A percentile compares a stretch with the other conserved stretches of the same genome.
Evolutionary conservation across 2,113 vertebrate genomes (phyloP).

Genomic region (Antidorcas marsupialis): DNA sequence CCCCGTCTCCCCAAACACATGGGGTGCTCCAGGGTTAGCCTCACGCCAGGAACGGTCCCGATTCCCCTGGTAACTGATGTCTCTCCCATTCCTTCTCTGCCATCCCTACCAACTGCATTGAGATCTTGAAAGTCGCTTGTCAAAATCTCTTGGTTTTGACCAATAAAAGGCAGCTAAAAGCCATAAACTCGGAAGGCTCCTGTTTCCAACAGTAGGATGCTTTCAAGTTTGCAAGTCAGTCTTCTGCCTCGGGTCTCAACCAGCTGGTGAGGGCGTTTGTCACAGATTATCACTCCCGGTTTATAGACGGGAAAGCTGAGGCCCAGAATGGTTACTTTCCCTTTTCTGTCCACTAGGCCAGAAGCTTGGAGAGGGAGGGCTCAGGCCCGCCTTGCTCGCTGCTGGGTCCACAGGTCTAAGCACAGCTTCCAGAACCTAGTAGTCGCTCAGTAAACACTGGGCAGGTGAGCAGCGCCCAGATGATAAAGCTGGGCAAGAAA

Average conservation of each 20-base stretch:
- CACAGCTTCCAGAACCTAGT: not conserved
- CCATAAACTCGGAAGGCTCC: fast-evolving
- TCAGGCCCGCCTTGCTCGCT: not conserved
- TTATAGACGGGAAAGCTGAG: not conserved
- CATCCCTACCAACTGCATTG: not conserved
- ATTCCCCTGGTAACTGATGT: not conserved
- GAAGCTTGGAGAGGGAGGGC: not conserved
- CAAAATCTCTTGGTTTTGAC: not conserved
- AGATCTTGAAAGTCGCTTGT: not conserved
- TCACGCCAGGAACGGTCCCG: not conserved
- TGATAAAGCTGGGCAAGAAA: not conserved
- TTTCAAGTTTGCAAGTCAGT: not conserved
- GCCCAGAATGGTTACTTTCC: not conserved
- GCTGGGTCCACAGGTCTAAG: not conserved
- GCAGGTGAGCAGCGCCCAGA: not conserved
- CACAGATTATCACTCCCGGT: not conserved
- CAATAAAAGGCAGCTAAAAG: not conserved
- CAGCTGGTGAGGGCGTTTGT: not conserved
- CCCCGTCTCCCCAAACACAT: not conserved
- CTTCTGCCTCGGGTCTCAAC: not conserved
- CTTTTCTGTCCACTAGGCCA: not conserved
- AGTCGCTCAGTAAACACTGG: not conserved
- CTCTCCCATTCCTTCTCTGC: not conserved
- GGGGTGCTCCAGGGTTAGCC: too few species aligned
- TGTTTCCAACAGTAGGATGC: not conserved